A percentile compares a stretch with the other conserved stretches of the same genome.
Conservation (phyloP, 2,797 vertebrate species). For the Enteromius unitaeniatus region DNA sequence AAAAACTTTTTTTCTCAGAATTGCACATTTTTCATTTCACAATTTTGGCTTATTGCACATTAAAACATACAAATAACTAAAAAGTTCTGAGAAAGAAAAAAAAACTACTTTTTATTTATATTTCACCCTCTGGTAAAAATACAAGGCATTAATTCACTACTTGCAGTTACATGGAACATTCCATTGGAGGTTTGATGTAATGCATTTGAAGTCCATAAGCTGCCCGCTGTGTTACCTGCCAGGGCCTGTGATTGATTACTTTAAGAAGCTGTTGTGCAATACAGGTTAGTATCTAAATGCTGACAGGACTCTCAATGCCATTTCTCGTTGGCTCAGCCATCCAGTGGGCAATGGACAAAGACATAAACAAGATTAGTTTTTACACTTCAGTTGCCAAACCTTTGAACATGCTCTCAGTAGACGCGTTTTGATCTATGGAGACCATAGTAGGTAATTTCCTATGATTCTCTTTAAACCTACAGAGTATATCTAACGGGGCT, state of each 20-base stretch:
- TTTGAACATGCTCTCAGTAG: slow-evolving; percentile 7
- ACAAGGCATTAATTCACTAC: neutral
- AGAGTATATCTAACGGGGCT: neutral
- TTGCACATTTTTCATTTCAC: neutral
- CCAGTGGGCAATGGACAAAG: slow-evolving; percentile 33
- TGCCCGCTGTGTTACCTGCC: slow-evolving; percentile 14
- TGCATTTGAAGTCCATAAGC: slow-evolving; percentile 22
- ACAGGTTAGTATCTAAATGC: slow-evolving; percentile 4
- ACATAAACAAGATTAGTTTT: slow-evolving; percentile 41
- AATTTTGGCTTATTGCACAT: neutral
- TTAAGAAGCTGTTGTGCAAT: slow-evolving; percentile 27
- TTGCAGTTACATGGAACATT: neutral
- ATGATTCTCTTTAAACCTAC: neutral
- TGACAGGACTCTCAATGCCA: slow-evolving; percentile 37
- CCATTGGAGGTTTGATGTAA: neutral
- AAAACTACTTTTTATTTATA: neutral
- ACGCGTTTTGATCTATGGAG: neutral
- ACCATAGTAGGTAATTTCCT: neutral
- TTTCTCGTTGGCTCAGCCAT: slow-evolving; percentile 44
- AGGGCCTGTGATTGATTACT: slow-evolving; percentile 32
- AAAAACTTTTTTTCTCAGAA: neutral
- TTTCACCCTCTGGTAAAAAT: neutral
- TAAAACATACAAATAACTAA: neutral
- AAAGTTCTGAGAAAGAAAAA: neutral
- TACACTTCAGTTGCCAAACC: slow-evolving; percentile 31